Base-by-base conservation (phyloP, 2,113 vertebrate genomes). In the Elachura formosa region DNA sequence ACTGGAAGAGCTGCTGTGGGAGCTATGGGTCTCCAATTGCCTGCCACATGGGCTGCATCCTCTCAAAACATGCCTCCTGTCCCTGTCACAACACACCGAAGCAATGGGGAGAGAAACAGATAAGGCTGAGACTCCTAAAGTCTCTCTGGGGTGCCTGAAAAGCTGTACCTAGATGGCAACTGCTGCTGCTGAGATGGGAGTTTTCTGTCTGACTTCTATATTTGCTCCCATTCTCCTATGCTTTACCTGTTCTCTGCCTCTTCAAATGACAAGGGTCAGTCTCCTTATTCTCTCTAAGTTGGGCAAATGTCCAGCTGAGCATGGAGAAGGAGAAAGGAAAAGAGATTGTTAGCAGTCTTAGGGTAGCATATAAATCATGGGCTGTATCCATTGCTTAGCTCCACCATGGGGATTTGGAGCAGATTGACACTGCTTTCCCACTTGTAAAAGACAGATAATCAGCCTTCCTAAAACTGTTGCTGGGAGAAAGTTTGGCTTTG, bases 401-500 rank as follows among this genome's bases (percentile, higher is more conserved):
- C 25, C 1, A 2, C 58, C 71, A 76, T 6, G 8, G 66, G 48
- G 31, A 34, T 62, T 93, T 73, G 71, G 71, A 89, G 40, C 40
- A 28, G 41, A 48, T 78, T 26, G 3, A 71, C 20, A 17, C 11
- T 80, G 40, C 73, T 78, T 84, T 45, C 56, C 36, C 8, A 23
- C 71, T 73, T 64, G 34, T 73, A 85, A 82, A 92, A 64, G 38
- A 73, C 23, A 90, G 78, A 83, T 88, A 80, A 92, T 90, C 28
- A 12, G 55, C 77, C 48, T 84, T 83, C 76, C 67, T 49, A 40
- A 91, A 94, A 56, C 48, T 67, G 68, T 71, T 93, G 54, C 94
- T 81, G 64, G 64, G 76, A 86, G 80, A 93, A 92, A 86, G 67
- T 86, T 92, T 92, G 62, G n/a, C 86, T 76, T 63, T 92, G 75